These are phyloP conservation scores for Drosophila monieri DNA, from an alignment of 2,888 invertebrate genomes.

Conservation along the genomic window DNA sequence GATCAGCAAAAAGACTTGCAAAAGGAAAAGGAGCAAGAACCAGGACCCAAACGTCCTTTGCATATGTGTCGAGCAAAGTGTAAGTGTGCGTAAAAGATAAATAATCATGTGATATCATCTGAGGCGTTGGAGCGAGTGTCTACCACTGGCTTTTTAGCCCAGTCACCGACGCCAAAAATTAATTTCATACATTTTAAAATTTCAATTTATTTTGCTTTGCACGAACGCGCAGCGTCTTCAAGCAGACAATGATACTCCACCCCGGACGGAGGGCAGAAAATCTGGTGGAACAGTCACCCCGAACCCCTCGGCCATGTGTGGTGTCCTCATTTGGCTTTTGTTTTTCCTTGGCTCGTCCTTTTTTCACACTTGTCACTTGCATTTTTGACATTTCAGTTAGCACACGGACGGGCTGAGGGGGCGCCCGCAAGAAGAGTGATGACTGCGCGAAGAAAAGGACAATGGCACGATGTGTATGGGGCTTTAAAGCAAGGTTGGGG, in stretches of 20 bases:
- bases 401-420: slow-evolving; percentile 29
- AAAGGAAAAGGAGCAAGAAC: slow-evolving; percentile 1
- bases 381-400: slow-evolving; percentile 79
- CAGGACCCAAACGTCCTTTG: slow-evolving; percentile 52
- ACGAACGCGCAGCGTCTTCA: slow-evolving; percentile 73
- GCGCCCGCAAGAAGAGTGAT: slow-evolving; percentile 25
- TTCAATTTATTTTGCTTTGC: slow-evolving; percentile 79
- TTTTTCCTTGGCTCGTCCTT: slow-evolving; percentile 70
- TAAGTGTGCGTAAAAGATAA: slow-evolving; percentile 79
- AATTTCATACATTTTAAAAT: slow-evolving; percentile 80
- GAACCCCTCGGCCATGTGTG: slow-evolving; percentile 32
- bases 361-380: slow-evolving; percentile 78
- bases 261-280: slow-evolving; percentile 4
- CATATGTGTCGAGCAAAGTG: slow-evolving; percentile 66
- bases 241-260: slow-evolving; percentile 49
- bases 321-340: slow-evolving; percentile 58
- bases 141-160: slow-evolving; percentile 25
- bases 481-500: slow-evolving; percentile 17
- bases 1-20: slow-evolving; percentile 15
- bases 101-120: slow-evolving; percentile 75
- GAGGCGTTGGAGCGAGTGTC: slow-evolving; percentile 51
- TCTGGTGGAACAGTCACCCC: slow-evolving; percentile 30
- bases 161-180: slow-evolving; percentile 64
- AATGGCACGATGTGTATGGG: slow-evolving; percentile 19
- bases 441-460: slow-evolving; percentile 37